phyloP scores from a whole-genome alignment of 2,797 vertebrate genomes.

The Masticophis lateralis region DNA sequence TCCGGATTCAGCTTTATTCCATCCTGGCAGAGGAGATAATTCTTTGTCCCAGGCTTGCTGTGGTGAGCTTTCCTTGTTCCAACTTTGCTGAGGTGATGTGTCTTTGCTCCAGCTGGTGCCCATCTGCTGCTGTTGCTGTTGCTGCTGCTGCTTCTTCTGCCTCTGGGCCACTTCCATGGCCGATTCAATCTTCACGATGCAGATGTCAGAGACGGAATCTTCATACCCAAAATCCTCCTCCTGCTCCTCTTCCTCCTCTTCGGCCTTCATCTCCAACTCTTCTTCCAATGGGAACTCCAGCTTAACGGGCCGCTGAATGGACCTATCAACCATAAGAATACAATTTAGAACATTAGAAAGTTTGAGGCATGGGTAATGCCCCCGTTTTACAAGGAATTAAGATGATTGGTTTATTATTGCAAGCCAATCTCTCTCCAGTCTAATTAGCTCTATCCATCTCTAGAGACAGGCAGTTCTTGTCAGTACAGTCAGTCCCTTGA shows the following conservation, averaged over 20 bases:
- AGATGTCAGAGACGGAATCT: slow-evolving; percentile 70
- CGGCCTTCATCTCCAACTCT: slow-evolving; percentile 74
- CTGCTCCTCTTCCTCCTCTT: slow-evolving; percentile 72
- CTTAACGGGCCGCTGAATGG: slow-evolving; percentile 56
- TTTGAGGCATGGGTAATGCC: neutral
- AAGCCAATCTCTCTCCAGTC: neutral
- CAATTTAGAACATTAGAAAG: neutral
- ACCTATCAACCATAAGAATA: neutral
- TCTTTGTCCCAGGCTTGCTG: slow-evolving; percentile 31
- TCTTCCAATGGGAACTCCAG: slow-evolving; percentile 64
- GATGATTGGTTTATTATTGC: neutral
- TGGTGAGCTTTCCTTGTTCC: slow-evolving; percentile 50
- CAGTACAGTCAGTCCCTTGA: no score
- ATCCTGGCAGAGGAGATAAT: slow-evolving; percentile 22
- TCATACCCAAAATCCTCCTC: slow-evolving; percentile 74
- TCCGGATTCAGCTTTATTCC: slow-evolving; percentile 58
- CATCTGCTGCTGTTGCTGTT: neutral
- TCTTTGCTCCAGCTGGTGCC: slow-evolving; percentile 6
- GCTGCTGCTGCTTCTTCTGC: neutral
- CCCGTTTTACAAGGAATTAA: neutral
- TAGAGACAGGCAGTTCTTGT: neutral
- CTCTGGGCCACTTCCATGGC: slow-evolving; percentile 60
- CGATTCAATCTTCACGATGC: slow-evolving; percentile 78
- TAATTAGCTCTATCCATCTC: neutral
- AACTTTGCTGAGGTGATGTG: slow-evolving; percentile 21